phyloP scores from a whole-genome alignment of 2,113 vertebrate species.

The Carettochelys insculpta region DNA sequence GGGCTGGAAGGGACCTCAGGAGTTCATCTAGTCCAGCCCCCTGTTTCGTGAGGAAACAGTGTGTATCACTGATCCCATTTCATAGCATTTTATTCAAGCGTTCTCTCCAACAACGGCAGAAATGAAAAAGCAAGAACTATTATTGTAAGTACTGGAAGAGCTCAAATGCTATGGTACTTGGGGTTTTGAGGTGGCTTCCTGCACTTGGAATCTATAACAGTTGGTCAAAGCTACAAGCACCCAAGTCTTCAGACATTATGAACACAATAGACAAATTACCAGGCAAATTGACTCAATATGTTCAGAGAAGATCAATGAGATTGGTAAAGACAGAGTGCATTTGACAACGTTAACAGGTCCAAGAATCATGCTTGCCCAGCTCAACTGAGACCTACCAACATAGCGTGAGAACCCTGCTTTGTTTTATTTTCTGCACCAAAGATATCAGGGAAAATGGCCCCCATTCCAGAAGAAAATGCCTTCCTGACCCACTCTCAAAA shows the following conservation, averaged over 20 bases:
- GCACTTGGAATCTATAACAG: neutral
- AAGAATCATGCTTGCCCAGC: neutral
- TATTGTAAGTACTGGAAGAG: neutral
- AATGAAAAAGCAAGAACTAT: neutral
- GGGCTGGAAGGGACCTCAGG: too few species aligned
- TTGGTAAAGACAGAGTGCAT: neutral
- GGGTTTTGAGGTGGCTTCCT: neutral
- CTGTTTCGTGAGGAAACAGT: neutral
- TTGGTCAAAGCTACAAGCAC: neutral
- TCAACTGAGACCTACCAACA: neutral
- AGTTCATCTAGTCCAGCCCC: too few species aligned
- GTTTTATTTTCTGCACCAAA: neutral
- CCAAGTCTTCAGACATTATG: neutral
- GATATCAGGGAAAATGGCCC: neutral
- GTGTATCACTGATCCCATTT: neutral
- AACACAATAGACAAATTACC: neutral
- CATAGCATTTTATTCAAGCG: neutral
- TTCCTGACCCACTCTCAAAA: neutral
- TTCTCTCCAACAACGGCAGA: neutral
- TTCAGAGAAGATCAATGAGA: neutral
- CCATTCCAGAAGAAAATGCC: neutral
- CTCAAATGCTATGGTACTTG: neutral
- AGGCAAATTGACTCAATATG: neutral
- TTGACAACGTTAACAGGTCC: neutral
- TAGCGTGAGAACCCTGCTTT: neutral